Conservation (phyloP, 1,140 invertebrate genomes). For the Tetraneura akinire region DNA sequence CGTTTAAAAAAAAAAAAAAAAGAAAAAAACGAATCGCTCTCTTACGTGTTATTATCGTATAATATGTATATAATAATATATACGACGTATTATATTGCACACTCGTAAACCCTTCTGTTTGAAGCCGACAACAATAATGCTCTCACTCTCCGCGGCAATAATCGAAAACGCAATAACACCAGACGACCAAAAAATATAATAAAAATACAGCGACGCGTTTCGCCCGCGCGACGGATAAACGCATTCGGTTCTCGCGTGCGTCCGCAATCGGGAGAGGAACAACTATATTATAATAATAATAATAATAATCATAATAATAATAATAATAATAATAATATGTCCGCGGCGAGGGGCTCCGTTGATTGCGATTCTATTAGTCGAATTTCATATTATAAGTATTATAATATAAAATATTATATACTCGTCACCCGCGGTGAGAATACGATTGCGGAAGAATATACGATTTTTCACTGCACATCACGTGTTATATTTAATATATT, state of each 20-base stretch:
- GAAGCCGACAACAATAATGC: slow-evolving; percentile 32
- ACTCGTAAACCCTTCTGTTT: slow-evolving; percentile 25
- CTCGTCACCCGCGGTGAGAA: slow-evolving; percentile 25
- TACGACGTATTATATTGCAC: too few relatives aligned
- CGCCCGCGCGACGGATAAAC: slow-evolving; percentile 23
- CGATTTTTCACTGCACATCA: too few relatives aligned
- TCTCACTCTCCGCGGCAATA: background rate
- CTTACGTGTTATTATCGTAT: background rate
- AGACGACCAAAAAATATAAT: too few relatives aligned
- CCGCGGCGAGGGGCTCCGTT: background rate
- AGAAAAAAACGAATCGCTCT: background rate
- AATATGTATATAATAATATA: too few relatives aligned
- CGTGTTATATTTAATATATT: too few relatives aligned
- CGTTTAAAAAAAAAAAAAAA: slow-evolving; percentile 35
- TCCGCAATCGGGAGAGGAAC: too few relatives aligned
- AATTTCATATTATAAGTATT: background rate
- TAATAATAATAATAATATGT: too few relatives aligned
- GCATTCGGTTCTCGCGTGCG: background rate
- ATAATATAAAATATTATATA: too few relatives aligned
- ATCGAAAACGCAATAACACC: slow-evolving; percentile 4
- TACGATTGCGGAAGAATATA: too few relatives aligned
- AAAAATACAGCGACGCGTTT: slow-evolving; percentile 16
- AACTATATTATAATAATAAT: too few relatives aligned
- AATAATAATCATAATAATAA: background rate
- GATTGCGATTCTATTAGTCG: slow-evolving; percentile 49